phyloP scores from a whole-genome alignment of 2,888 invertebrate genomes.

The Polydrusus tereticollis region DNA sequence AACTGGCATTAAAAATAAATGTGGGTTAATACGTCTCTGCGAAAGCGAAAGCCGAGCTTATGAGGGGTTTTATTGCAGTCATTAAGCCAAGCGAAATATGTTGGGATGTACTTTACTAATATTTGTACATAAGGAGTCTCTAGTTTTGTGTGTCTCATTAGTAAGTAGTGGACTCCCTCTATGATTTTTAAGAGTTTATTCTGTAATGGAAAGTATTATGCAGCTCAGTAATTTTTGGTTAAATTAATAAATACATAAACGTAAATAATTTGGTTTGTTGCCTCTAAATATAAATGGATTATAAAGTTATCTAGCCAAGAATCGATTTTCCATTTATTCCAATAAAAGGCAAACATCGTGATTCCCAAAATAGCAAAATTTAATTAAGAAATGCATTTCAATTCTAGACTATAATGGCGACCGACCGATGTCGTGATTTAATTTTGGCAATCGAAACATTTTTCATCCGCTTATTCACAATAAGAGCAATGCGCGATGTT shows the following conservation, averaged over 20 bases:
- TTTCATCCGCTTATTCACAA: conserved; percentile 34
- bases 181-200: too few relatives aligned
- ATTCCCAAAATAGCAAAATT: conserved; percentile 34
- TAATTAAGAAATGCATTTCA: conserved; percentile 42
- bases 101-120: too few relatives aligned
- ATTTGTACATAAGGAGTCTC: too few relatives aligned
- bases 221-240: too few relatives aligned
- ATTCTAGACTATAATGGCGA: conserved; percentile 18
- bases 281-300: conserved; percentile 29
- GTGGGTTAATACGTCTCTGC: too few relatives aligned
- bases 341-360: conserved; percentile 34
- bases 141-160: too few relatives aligned
- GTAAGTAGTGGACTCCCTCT: too few relatives aligned
- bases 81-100: too few relatives aligned
- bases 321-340: conserved; percentile 35
- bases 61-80: too few relatives aligned
- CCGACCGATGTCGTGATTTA: conserved; percentile 31
- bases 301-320: conserved; percentile 25
- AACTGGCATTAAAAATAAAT: too few relatives aligned
- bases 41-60: too few relatives aligned
- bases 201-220: too few relatives aligned
- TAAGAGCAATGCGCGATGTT: conserved; percentile 36
- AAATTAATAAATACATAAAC: background rate
- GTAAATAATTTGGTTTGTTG: background rate
- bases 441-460: conserved; percentile 33